Conservation (phyloP, 2,888 invertebrate species). For the Fragum sueziense region DNA sequence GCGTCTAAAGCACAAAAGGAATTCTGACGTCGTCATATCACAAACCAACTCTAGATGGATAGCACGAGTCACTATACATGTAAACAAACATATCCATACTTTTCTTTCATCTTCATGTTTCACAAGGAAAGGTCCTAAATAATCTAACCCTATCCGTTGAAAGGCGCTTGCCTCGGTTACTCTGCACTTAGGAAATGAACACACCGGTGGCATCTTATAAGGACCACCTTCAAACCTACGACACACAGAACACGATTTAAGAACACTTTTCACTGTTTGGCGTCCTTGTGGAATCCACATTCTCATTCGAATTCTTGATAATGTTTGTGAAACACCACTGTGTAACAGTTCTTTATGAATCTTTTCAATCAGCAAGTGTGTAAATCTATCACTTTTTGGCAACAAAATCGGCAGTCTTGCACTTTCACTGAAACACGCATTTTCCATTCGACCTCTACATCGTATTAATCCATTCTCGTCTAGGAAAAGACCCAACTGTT, state of each 20-base stretch:
- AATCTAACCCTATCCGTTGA: slow-evolving; percentile 28
- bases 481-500: slow-evolving; percentile 35
- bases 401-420: slow-evolving; percentile 44
- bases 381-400: slow-evolving; percentile 39
- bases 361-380: slow-evolving; percentile 39
- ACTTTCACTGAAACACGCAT: slow-evolving; percentile 38
- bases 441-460: slow-evolving; percentile 46
- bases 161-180: slow-evolving; percentile 35
- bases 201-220: slow-evolving; percentile 45
- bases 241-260: slow-evolving; percentile 29
- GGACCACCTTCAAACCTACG: slow-evolving; percentile 39
- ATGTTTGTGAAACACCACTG: slow-evolving; percentile 46
- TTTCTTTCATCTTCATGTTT: slow-evolving; percentile 23
- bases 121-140: slow-evolving; percentile 35
- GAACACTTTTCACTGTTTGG: slow-evolving; percentile 24
- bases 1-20: slow-evolving; percentile 23
- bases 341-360: slow-evolving; percentile 38
- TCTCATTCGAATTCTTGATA: slow-evolving; percentile 16
- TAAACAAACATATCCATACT: slow-evolving; percentile 46
- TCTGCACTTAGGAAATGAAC: slow-evolving; percentile 24
- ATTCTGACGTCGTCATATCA: slow-evolving; percentile 19
- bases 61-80: slow-evolving; percentile 26
- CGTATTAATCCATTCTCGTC: slow-evolving; percentile 30
- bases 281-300: slow-evolving; percentile 42
- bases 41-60: slow-evolving; percentile 23